A percentile compares a stretch with the other conserved stretches of the same genome.
Conservation (phyloP, 1,140 invertebrate species). For the Bombus affinis region DNA sequence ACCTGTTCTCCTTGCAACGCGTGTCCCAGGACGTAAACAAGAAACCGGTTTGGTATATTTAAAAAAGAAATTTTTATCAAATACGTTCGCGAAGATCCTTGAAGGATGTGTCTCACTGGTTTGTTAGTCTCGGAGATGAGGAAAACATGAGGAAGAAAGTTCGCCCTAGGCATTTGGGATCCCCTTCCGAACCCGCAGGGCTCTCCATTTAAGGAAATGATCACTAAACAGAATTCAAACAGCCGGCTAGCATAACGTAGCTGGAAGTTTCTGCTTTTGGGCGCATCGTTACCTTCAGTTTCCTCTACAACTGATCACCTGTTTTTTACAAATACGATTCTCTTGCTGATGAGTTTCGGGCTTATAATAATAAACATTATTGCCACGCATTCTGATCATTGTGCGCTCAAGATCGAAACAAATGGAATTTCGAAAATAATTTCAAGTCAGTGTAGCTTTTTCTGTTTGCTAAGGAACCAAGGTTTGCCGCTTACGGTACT, state of each 20-base stretch:
- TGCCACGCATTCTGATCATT: too few relatives aligned
- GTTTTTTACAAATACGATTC: too few relatives aligned
- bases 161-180: background rate
- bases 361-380: too few relatives aligned
- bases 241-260: conserved; percentile 38
- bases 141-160: conserved; percentile 21
- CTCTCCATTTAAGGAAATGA: conserved; percentile 49
- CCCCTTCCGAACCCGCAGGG: background rate
- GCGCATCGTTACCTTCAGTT: too few relatives aligned
- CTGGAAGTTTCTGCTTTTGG: background rate
- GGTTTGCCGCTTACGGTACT: too few relatives aligned
- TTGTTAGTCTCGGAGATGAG: conserved; percentile 42
- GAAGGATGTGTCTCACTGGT: conserved; percentile 50
- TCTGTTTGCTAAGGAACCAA: too few relatives aligned
- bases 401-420: too few relatives aligned
- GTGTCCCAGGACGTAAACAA: background rate
- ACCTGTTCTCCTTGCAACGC: background rate
- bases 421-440: too few relatives aligned
- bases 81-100: background rate
- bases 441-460: too few relatives aligned
- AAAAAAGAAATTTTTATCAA: too few relatives aligned
- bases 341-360: too few relatives aligned
- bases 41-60: conserved; percentile 9
- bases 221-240: conserved; percentile 44
- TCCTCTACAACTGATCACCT: too few relatives aligned